These are phyloP conservation scores for Spodoptera frugiperda DNA, from an alignment of 1,140 invertebrate species.

Conservation along the genomic window DNA sequence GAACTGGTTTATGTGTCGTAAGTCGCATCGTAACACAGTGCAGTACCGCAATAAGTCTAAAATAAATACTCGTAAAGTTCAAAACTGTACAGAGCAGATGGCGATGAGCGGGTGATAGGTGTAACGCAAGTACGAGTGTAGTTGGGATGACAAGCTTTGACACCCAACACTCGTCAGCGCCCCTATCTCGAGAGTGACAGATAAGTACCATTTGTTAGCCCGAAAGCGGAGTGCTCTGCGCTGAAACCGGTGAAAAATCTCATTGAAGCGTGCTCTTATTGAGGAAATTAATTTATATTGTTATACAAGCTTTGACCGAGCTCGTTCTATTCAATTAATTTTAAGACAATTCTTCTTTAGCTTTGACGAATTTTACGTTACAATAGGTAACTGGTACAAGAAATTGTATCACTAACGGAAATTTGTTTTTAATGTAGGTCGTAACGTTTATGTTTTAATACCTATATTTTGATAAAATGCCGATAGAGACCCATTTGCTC, in stretches of 20 bases:
- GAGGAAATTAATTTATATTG: conserved; percentile 46
- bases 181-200: conserved; percentile 69
- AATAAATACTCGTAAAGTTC: conserved; percentile 50
- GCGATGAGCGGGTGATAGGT: conserved; percentile 34
- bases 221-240: conserved; percentile 45
- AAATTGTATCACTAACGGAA: conserved; percentile 3
- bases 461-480: conserved; percentile 11
- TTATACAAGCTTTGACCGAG: conserved; percentile 31
- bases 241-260: conserved; percentile 58
- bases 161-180: conserved; percentile 65
- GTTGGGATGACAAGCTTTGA: conserved; percentile 68
- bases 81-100: conserved; percentile 40
- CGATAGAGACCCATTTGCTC: not conserved
- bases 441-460: not conserved
- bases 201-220: conserved; percentile 73
- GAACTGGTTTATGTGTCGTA: conserved; percentile 26
- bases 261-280: conserved; percentile 33
- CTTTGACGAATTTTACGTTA: conserved; percentile 13
- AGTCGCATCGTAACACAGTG: conserved; percentile 4
- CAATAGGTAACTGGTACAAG: conserved; percentile 13
- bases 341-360: not conserved
- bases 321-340: conserved; percentile 37
- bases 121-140: conserved; percentile 33
- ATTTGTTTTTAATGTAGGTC: conserved; percentile 16
- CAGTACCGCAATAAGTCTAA: conserved; percentile 43